phyloP scores from a whole-genome alignment of 2,113 vertebrate species.

The Helogale parvula region DNA sequence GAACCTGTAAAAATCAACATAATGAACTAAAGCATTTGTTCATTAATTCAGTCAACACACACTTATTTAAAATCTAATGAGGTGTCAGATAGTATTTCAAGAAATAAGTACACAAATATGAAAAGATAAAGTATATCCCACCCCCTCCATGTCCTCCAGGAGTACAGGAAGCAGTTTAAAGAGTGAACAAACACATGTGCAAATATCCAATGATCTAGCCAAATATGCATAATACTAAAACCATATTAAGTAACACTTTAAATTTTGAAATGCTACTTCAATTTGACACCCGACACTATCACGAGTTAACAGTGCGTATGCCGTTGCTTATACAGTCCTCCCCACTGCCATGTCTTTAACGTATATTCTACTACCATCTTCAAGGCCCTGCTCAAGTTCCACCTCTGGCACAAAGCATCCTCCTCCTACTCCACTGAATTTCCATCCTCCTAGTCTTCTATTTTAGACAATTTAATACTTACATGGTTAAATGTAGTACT shows the following conservation, averaged over 20 bases:
- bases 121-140: not conserved
- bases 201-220: slow-evolving; percentile 2
- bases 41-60: not conserved
- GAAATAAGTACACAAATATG: slow-evolving; percentile 30
- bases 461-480: not conserved
- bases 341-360: not conserved
- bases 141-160: not conserved
- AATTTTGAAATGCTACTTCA: slow-evolving; percentile 38
- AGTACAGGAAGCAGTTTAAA: not conserved
- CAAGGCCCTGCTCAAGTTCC: not conserved
- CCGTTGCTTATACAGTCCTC: not conserved
- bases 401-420: not conserved
- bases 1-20: slow-evolving; percentile 87
- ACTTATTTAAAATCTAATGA: slow-evolving; percentile 21
- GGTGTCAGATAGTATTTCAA: not conserved
- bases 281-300: not conserved
- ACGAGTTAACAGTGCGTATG: not conserved
- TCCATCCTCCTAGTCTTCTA: not conserved
- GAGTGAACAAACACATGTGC: not conserved
- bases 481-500: not conserved
- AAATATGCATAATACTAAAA: not conserved
- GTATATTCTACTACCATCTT: not conserved
- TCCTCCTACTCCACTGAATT: not conserved
- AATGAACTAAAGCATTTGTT: slow-evolving; percentile 20
- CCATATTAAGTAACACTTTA: not conserved